phyloP scores from a whole-genome alignment of 1,140 invertebrate species.

The Sitophilus oryzae region DNA sequence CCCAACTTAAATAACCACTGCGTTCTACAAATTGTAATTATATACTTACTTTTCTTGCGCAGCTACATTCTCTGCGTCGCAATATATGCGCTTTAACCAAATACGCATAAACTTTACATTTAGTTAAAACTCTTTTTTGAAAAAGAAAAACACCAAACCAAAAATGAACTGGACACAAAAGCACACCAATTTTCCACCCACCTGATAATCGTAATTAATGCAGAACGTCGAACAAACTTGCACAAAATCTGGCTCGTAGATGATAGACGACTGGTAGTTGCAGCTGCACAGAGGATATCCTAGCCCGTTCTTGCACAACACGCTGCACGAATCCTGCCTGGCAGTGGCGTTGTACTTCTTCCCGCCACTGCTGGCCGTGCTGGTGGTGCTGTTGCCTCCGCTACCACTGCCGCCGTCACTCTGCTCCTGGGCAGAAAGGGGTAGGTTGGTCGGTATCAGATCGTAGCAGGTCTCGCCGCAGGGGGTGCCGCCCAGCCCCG shows the following conservation, averaged over 20 bases:
- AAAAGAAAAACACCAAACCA: background rate
- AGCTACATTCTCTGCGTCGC: too few species aligned
- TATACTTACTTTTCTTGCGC: too few species aligned
- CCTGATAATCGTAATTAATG: slow-evolving; percentile 32
- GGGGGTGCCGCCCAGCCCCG: slow-evolving; percentile 43
- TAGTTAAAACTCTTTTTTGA: too few species aligned
- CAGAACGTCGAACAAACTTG: slow-evolving; percentile 41
- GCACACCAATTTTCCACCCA: slow-evolving; percentile 1
- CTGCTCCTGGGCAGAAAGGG: slow-evolving; percentile 18
- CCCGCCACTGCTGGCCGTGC: slow-evolving; percentile 2
- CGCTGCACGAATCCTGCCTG: slow-evolving; percentile 37
- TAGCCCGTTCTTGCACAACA: slow-evolving; percentile 41
- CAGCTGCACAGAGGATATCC: slow-evolving; percentile 41
- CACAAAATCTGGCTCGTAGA: slow-evolving; percentile 32
- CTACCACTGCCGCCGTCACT: slow-evolving; percentile 1
- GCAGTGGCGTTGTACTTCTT: slow-evolving; percentile 19
- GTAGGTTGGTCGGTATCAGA: slow-evolving; percentile 32
- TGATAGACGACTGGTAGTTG: slow-evolving; percentile 13
- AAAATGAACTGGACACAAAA: background rate
- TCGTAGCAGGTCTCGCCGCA: slow-evolving; percentile 42
- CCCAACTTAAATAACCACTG: too few species aligned
- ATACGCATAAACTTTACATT: too few species aligned
- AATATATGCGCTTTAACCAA: too few species aligned
- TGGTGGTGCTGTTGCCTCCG: background rate
- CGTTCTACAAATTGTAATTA: too few species aligned